These are phyloP conservation scores for Papilio glaucus DNA, from an alignment of 1,140 invertebrate species.

Conservation along the genomic window DNA sequence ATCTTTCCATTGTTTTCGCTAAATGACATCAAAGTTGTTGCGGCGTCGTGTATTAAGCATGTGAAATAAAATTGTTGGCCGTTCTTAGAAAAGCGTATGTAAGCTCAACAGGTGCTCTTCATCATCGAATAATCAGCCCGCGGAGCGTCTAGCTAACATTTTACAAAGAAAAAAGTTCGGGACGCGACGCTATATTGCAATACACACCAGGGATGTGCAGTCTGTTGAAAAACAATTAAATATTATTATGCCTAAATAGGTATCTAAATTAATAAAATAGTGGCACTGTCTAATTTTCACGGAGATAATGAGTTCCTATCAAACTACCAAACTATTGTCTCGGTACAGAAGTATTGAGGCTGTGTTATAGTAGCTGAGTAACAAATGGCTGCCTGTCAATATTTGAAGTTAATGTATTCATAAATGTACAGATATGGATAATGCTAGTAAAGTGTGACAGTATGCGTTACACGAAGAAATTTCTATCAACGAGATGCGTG, in stretches of 20 bases:
- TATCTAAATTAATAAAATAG: background rate
- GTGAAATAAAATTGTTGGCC: conserved; percentile 73
- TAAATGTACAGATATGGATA: background rate
- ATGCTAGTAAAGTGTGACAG: background rate
- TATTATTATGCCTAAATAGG: too few relatives aligned
- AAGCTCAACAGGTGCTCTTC: conserved; percentile 66
- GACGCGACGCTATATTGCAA: conserved; percentile 1
- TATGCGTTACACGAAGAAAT: background rate
- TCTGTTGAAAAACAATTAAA: background rate
- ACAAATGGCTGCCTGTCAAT: background rate
- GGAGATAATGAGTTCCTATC: too few relatives aligned
- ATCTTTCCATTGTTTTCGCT: conserved; percentile 82
- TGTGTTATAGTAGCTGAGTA: too few relatives aligned
- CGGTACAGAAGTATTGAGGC: background rate
- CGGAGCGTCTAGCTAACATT: conserved; percentile 33
- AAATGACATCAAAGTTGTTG: conserved; percentile 82
- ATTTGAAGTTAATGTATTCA: background rate
- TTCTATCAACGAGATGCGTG: too few relatives aligned
- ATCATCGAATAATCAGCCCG: conserved; percentile 49
- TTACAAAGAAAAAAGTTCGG: conserved; percentile 7
- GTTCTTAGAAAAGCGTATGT: conserved; percentile 68
- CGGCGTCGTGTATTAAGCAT: conserved; percentile 76
- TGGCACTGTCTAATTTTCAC: background rate
- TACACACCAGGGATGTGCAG: conserved; percentile 5
- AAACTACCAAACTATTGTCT: too few relatives aligned